A percentile compares a stretch with the other conserved stretches of the same genome.
Evolutionary conservation across 2,888 invertebrate species (phyloP).

Genomic region (Patella ulyssiponensis): DNA sequence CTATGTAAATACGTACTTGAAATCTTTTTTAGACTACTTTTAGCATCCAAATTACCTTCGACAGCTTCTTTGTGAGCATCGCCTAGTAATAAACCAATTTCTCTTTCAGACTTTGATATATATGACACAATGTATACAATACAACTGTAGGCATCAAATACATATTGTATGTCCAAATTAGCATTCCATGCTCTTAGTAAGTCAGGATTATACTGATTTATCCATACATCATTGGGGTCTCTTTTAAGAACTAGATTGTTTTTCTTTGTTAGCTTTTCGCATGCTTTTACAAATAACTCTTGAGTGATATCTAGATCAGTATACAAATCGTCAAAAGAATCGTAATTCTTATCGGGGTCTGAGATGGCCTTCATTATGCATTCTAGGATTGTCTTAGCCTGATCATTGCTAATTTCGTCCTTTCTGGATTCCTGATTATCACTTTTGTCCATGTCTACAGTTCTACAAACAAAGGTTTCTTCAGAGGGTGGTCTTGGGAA

Average conservation of each 20-base stretch:
- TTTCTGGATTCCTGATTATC: not conserved
- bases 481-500: constrained; percentile 19
- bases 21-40: constrained; percentile 25
- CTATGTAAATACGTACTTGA: constrained; percentile 29
- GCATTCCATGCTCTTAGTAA: constrained; percentile 13
- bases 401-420: not conserved
- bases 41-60: constrained; percentile 28
- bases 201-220: constrained; percentile 21
- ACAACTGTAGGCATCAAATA: constrained; percentile 25
- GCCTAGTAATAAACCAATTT: constrained; percentile 29
- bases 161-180: constrained; percentile 20
- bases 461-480: not conserved
- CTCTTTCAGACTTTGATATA: constrained; percentile 42
- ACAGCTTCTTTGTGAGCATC: constrained; percentile 30
- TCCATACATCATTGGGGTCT: constrained; percentile 17
- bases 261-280: not conserved
- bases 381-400: not conserved
- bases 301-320: not conserved
- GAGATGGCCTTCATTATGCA: not conserved
- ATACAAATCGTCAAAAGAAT: not conserved
- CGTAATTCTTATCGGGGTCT: not conserved
- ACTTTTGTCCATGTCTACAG: constrained; percentile 13
- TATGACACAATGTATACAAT: constrained; percentile 45
- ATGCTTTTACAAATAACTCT: not conserved
- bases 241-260: constrained; percentile 1